Conservation (phyloP, 1,140 invertebrate species). For the Hylaeus anthracinus region DNA sequence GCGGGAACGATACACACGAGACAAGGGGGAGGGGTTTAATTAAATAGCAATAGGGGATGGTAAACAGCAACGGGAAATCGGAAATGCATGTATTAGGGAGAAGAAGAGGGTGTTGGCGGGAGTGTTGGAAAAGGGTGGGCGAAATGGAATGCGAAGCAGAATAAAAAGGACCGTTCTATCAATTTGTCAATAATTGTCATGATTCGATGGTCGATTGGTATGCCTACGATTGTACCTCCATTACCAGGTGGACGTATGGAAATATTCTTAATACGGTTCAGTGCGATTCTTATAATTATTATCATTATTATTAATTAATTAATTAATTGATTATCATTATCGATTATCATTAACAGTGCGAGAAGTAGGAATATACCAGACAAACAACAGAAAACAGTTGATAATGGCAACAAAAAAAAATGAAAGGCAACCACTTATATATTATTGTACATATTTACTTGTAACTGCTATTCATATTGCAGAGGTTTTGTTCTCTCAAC, state of each 20-base stretch:
- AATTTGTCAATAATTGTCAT: slow-evolving; percentile 63
- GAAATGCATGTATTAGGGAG: background rate
- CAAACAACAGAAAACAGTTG: slow-evolving; percentile 40
- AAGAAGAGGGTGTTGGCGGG: background rate
- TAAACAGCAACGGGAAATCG: slow-evolving; percentile 5
- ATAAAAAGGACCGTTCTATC: slow-evolving; percentile 54
- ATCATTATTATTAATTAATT: slow-evolving; percentile 64
- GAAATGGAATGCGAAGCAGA: slow-evolving; percentile 5
- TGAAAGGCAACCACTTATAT: slow-evolving; percentile 65
- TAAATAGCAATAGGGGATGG: background rate
- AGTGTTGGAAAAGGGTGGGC: background rate
- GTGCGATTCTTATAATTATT: slow-evolving; percentile 71
- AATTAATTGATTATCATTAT: slow-evolving; percentile 71
- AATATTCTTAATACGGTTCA: slow-evolving; percentile 64
- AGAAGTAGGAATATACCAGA: slow-evolving; percentile 58
- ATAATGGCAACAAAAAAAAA: slow-evolving; percentile 38
- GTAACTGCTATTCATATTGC: slow-evolving; percentile 68
- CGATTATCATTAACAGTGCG: slow-evolving; percentile 66
- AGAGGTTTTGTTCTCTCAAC: slow-evolving; percentile 69
- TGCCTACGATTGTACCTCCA: slow-evolving; percentile 54
- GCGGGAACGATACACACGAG: background rate
- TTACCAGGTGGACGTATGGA: slow-evolving; percentile 59
- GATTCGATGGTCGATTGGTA: slow-evolving; percentile 60
- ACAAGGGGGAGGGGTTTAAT: background rate
- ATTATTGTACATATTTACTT: slow-evolving; percentile 72